Base-by-base conservation (phyloP, 1,140 invertebrate species). In the Drosophila triauraria region DNA sequence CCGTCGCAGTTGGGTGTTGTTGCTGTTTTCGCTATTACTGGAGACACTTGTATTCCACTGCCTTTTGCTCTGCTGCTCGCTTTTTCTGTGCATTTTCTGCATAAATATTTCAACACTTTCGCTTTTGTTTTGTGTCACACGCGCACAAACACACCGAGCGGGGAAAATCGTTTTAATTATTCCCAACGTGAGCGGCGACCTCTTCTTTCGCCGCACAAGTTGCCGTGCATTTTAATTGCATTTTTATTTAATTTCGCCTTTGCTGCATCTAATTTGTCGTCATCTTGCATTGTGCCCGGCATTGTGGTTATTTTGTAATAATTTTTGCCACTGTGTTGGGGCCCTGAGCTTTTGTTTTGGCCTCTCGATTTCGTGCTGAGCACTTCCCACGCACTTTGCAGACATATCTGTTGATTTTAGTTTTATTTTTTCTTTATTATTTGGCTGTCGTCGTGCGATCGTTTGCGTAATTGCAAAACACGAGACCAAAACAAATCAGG, bases 91-190 rank as follows among this genome's bases (percentile, higher is more conserved):
- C 80, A 87, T 88, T 84, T 84, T 90, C 75, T 90, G 85, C 81
- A 90, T 90, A 90, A 85, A 90, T 85, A 90, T 90, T 90, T 90
- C 85, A 90, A 90, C 85, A 90, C 85, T 90, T 90, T 90, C 85
- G 85, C 85, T 90, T 90, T 90, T 90, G 85, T 90, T 90, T 88
- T 82, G 68, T 85, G 69, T 56, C 81, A 76, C 63, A 82, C 15
- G 64, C 58, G 56, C 40, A 58, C 17, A 43, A 8, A 57, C 35
- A 51, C 12, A 20, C 20, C 47, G 42, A 43, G 62, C 13, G 53
- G 71, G 65, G 69, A 77, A 90, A 90, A 82, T 79, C 51, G 43
- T 81, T 88, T 90, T 90, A 90, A 90, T 90, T 85, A 90, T 90
- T 90, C 78, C 81, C 78, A 79, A 84, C 81, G 78, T 81, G 78